These are phyloP conservation scores for Harpalus rufipes DNA, from an alignment of 2,888 invertebrate species.

Conservation along the genomic window DNA sequence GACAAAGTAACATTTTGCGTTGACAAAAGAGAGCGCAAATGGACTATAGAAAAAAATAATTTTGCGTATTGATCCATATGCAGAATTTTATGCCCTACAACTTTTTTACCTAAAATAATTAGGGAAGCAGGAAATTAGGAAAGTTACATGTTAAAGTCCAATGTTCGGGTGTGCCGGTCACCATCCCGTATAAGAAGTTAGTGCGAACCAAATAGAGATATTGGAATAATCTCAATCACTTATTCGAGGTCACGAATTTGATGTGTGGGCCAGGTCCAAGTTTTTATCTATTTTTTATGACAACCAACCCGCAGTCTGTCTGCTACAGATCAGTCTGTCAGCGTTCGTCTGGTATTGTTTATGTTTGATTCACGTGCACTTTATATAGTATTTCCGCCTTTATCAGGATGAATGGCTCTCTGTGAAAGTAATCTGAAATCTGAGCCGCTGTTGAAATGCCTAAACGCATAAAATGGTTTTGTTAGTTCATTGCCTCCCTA, in stretches of 20 bases:
- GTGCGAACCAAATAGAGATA: too few relatives aligned
- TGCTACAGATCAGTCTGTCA: slow-evolving; percentile 7
- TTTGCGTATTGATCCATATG: too few relatives aligned
- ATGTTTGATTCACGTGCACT: slow-evolving; percentile 34
- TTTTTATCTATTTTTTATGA: slow-evolving; percentile 22
- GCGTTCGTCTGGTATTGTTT: slow-evolving; percentile 25
- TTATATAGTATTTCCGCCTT: slow-evolving; percentile 53
- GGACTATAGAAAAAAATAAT: too few relatives aligned
- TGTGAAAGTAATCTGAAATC: slow-evolving; percentile 54
- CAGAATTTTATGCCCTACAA: too few relatives aligned
- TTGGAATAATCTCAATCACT: background rate
- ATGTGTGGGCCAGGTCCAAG: slow-evolving; percentile 3
- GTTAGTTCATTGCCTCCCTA: slow-evolving; percentile 51
- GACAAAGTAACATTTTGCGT: too few relatives aligned
- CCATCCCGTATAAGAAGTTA: too few relatives aligned
- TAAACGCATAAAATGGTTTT: slow-evolving; percentile 56
- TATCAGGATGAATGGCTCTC: slow-evolving; percentile 40
- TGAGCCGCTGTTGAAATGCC: slow-evolving; percentile 36
- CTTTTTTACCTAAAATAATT: too few relatives aligned
- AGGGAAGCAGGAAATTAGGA: too few relatives aligned
- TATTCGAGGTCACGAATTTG: background rate
- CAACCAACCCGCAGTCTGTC: slow-evolving; percentile 4
- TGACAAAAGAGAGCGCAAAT: too few relatives aligned
- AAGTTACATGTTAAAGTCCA: too few relatives aligned
- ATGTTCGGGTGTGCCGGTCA: too few relatives aligned